Evolutionary conservation across 1,140 invertebrate species (phyloP), one percentile per base, ranked within the genome.

Genomic region (Drosophila subpulchrella): DNA sequence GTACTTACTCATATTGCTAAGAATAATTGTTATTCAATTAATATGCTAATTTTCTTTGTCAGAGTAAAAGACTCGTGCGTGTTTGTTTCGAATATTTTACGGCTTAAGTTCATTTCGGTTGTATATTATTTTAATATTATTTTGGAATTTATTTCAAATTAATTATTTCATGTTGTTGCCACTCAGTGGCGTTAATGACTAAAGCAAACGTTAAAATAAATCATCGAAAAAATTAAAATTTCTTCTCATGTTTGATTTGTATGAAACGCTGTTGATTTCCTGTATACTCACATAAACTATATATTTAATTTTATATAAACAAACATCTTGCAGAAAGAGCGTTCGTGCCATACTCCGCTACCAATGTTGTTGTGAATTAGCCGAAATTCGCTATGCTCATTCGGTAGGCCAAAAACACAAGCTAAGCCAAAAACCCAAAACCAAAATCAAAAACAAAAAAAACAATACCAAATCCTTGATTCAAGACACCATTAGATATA

Each of bases 281-380:
- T 72, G 54, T 62, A 68, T 78, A 63, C 65, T 86, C 65, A 77
- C 73, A 86, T 84, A 88, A 88, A 81, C 63, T 75, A 84, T 89
- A 81, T 89, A 90, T 82, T 86, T 80, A 81, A 90, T 77, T 81
- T 60, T 90, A 82, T 90, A 77, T 78, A 81, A 90, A 90, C 78
- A 79, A 90, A 90, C 86, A 90, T 91, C 86, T 92, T 92, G 81
- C 91, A 93, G 92, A 92, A 92, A 92, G 82, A 92, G 90, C 92
- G 92, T 91, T 91, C 92, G 91, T 74, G 91, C 91, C 89, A 91
- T 92, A 81, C 90, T 92, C 74, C 91, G 91, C 80, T 91, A 92
- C 88, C 92, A 92, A 91, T 92, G 91, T 92, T 92, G 92, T 92
- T 92, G 92, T 91, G 90, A 92, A 90, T 92, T 92, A 91, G 91